Evolutionary conservation across 2,797 vertebrate species (phyloP).

Genomic region (Tiaroga cobitis): DNA sequence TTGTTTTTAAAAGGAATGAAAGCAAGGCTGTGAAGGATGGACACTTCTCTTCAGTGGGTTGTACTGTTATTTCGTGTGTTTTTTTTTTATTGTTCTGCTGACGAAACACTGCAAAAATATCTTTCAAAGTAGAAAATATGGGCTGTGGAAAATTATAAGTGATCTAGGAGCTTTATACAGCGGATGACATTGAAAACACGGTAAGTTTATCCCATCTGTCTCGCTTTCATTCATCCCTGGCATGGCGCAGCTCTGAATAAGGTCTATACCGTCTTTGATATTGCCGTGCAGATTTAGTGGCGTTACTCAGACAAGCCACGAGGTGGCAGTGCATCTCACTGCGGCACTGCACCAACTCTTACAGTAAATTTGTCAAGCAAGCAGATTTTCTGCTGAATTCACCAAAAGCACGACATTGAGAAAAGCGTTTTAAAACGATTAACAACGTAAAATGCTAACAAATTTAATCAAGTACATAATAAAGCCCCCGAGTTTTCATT

Average conservation of each 20-base stretch:
- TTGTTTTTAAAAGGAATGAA: neutral
- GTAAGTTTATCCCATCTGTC: neutral
- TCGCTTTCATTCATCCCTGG: neutral
- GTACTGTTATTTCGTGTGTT: no score
- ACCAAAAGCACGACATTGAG: conserved; percentile 61
- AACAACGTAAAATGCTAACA: neutral
- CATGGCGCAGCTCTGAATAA: neutral
- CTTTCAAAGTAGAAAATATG: neutral
- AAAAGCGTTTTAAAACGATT: neutral
- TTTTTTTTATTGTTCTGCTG: neutral
- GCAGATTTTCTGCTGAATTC: conserved; percentile 80
- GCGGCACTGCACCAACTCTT: conserved; percentile 78
- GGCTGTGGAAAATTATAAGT: no score
- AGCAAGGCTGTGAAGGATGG: neutral
- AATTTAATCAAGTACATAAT: neutral
- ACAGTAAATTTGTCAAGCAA: conserved; percentile 82
- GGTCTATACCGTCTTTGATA: neutral
- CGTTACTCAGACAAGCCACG: conserved; percentile 46
- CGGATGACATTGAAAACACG: no score
- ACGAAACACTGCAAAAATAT: neutral
- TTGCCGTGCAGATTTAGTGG: conserved; percentile 19
- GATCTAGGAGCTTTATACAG: no score
- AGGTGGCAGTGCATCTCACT: conserved; percentile 70
- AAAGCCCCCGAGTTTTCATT: neutral
- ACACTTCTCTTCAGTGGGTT: neutral